Conservation (phyloP, 2,113 vertebrate species). For the Gavia stellata region DNA sequence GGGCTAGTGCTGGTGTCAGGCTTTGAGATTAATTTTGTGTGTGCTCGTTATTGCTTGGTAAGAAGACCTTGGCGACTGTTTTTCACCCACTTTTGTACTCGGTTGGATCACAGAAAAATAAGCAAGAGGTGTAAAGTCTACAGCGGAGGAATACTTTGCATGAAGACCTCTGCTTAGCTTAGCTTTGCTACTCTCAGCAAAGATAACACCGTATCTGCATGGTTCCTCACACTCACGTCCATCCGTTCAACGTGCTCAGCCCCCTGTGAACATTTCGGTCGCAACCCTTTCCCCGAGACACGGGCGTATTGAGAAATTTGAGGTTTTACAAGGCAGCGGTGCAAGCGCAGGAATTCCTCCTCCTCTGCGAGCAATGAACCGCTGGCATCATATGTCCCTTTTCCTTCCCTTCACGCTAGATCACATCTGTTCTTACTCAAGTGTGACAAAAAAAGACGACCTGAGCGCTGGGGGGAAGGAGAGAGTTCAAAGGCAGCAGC, state of each 20-base stretch:
- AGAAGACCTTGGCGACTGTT: not conserved
- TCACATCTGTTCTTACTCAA: conserved; percentile 34
- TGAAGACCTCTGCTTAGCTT: not conserved
- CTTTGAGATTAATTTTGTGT: not conserved
- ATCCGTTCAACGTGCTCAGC: not conserved
- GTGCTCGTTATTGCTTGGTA: not conserved
- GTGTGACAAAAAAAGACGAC: not conserved
- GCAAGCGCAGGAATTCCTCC: not conserved
- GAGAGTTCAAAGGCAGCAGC: not conserved
- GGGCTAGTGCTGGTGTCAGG: not conserved
- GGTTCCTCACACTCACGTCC: not conserved
- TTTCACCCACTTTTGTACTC: not conserved
- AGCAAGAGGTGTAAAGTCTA: not conserved
- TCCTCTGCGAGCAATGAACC: not conserved
- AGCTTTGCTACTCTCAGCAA: not conserved
- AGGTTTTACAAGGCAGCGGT: not conserved
- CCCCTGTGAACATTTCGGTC: not conserved
- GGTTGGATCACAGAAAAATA: not conserved
- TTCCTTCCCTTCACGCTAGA: not conserved
- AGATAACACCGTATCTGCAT: not conserved
- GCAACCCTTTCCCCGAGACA: not conserved
- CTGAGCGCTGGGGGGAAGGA: not conserved
- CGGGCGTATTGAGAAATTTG: not conserved
- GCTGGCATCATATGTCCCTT: not conserved
- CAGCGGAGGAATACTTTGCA: not conserved